Evolutionary conservation across 2,888 invertebrate genomes (phyloP).

Genomic region (Orthosia gothica): DNA sequence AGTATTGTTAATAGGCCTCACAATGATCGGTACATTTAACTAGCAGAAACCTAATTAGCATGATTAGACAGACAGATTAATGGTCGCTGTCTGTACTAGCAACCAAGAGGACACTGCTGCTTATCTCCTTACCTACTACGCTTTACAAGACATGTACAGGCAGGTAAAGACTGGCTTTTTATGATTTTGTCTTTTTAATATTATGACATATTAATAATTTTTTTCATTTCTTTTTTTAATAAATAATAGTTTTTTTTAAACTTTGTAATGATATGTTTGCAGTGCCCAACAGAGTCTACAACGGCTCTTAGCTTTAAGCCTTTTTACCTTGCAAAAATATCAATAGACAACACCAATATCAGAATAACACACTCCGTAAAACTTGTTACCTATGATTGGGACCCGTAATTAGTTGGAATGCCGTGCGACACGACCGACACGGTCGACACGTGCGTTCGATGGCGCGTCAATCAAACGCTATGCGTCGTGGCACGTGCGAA

Average conservation of each 20-base stretch:
- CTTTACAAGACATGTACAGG: background rate
- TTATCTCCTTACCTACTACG: slow-evolving; percentile 26
- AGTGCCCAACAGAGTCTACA: no score
- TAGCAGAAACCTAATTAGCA: slow-evolving; percentile 37
- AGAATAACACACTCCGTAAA: slow-evolving; percentile 20
- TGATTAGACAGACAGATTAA: slow-evolving; percentile 40
- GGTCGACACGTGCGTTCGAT: slow-evolving; percentile 16
- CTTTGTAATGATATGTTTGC: no score
- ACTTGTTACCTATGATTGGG: slow-evolving; percentile 45
- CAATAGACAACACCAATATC: slow-evolving; percentile 17
- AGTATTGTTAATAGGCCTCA: background rate
- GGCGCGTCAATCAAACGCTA: slow-evolving; percentile 44
- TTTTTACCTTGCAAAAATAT: background rate
- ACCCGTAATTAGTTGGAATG: slow-evolving; percentile 53
- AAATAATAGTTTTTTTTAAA: no score
- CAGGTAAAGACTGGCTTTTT: slow-evolving; percentile 5
- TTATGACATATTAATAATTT: no score
- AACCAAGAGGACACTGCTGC: slow-evolving; percentile 22
- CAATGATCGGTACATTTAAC: slow-evolving; percentile 25
- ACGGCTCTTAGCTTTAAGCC: no score
- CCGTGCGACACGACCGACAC: background rate
- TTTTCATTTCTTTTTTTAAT: no score
- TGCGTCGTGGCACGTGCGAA: slow-evolving; percentile 3
- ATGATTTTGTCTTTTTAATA: no score
- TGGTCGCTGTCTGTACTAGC: slow-evolving; percentile 18